Conservation (phyloP, 2,888 invertebrate genomes). For the Danaus chrysippus region DNA sequence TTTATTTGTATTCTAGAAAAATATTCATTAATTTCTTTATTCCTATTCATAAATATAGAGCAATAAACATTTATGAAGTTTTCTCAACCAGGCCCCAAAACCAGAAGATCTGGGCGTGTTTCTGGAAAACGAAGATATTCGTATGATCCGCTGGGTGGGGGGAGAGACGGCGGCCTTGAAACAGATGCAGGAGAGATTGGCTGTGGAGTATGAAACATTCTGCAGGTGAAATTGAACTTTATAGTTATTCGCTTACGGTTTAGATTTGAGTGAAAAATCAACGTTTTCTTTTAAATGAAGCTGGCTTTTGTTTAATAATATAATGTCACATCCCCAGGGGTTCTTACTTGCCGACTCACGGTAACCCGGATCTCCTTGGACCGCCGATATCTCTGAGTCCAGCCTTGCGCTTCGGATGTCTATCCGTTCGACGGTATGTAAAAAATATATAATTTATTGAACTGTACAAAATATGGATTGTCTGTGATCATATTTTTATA, state of each 20-base stretch:
- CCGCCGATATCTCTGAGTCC: slow-evolving; percentile 84
- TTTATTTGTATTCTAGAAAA: neutral
- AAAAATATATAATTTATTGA: too few relatives aligned
- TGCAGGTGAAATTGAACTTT: slow-evolving; percentile 46
- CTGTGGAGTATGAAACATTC: slow-evolving; percentile 76
- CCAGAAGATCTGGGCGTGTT: slow-evolving; percentile 79
- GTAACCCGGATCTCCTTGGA: slow-evolving; percentile 82
- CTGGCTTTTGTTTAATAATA: neutral
- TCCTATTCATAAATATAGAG: neutral
- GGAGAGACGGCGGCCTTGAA: slow-evolving; percentile 82
- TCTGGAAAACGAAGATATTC: slow-evolving; percentile 68
- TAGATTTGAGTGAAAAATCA: neutral
- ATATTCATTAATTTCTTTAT: neutral
- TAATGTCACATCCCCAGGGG: slow-evolving; percentile 56
- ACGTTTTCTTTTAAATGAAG: too few relatives aligned
- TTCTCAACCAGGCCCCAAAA: slow-evolving; percentile 60
- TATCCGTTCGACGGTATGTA: slow-evolving; percentile 81
- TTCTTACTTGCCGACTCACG: slow-evolving; percentile 83
- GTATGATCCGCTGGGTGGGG: slow-evolving; percentile 81
- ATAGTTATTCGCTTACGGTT: neutral
- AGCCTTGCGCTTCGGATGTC: slow-evolving; percentile 84
- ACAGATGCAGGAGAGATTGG: slow-evolving; percentile 77
- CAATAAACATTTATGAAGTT: neutral
- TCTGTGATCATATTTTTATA: neutral
- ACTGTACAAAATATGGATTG: too few relatives aligned